Evolutionary conservation across 2,113 vertebrate species (phyloP).

Genomic region (Passer montanus): DNA sequence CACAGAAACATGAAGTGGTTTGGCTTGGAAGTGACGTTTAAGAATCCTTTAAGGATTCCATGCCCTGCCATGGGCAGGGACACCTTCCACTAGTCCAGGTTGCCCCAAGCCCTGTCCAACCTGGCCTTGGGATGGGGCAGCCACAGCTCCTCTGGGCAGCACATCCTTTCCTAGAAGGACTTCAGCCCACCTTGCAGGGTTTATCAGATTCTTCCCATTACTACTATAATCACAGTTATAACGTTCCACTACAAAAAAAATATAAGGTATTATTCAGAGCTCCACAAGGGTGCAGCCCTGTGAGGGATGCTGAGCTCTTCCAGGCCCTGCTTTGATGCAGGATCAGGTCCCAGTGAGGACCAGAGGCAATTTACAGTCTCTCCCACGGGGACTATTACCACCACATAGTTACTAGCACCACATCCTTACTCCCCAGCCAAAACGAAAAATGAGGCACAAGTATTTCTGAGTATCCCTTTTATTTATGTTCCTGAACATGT

Average conservation of each 20-base stretch:
- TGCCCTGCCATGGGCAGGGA: fast-evolving
- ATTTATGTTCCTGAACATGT: conserved; percentile 29
- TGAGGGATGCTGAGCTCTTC: not conserved
- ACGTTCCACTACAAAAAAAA: not conserved
- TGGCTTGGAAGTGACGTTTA: not conserved
- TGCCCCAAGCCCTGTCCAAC: fast-evolving
- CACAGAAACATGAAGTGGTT: fast-evolving
- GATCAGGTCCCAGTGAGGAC: not conserved
- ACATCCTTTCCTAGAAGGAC: not conserved
- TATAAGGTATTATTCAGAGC: not conserved
- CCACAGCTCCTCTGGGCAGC: not conserved
- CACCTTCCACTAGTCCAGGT: not conserved
- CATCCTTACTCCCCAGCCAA: conserved; percentile 15
- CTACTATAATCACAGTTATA: not conserved
- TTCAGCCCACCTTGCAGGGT: fast-evolving
- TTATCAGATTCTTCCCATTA: not conserved
- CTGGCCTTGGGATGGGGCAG: not conserved
- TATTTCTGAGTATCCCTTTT: conserved; percentile 29
- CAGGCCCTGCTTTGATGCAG: not conserved
- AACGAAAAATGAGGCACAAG: conserved; percentile 14
- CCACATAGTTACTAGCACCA: not conserved
- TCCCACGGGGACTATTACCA: not conserved
- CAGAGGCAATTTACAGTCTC: not conserved
- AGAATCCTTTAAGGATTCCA: not conserved
- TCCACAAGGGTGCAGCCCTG: not conserved